Evolutionary conservation across 2,797 vertebrate species (phyloP).

Genomic region (Pangasius larnaudii): DNA sequence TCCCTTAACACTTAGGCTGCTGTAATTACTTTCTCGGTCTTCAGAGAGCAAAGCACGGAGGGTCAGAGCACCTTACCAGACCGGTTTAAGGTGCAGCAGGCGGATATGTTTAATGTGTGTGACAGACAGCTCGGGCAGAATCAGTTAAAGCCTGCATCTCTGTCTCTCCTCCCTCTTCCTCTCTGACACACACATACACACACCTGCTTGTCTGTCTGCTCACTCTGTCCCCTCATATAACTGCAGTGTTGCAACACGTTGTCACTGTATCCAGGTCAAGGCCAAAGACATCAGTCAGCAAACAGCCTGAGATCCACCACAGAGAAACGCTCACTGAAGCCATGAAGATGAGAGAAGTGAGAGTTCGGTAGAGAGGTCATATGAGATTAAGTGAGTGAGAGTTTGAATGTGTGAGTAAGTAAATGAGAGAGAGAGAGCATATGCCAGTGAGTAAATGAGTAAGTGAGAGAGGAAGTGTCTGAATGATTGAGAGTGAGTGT

Average conservation of each 20-base stretch:
- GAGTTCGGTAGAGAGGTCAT: neutral
- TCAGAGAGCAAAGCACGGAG: constrained; percentile 60
- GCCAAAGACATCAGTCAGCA: constrained; percentile 44
- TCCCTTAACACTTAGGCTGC: constrained; percentile 69
- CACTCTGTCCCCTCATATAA: neutral
- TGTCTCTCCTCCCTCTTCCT: constrained; percentile 21
- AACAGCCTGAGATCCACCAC: constrained; percentile 39
- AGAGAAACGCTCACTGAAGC: constrained; percentile 49
- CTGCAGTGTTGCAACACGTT: constrained; percentile 23
- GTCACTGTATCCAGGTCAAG: constrained; percentile 53
- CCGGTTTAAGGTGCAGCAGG: constrained; percentile 51
- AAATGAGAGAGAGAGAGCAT: neutral
- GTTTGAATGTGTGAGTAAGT: neutral
- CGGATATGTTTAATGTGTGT: constrained; percentile 52
- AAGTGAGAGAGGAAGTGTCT: neutral
- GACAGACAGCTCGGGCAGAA: constrained; percentile 44
- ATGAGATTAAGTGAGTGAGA: neutral
- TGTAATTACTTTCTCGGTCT: constrained; percentile 73
- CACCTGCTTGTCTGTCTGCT: constrained; percentile 10
- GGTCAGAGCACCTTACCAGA: constrained; percentile 56
- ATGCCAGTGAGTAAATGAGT: neutral
- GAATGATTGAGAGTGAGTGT: neutral
- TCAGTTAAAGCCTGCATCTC: constrained; percentile 33
- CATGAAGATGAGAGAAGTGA: constrained; percentile 48
- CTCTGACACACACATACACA: constrained; percentile 34